A percentile compares a stretch with the other conserved stretches of the same genome.
Evolutionary conservation across 2,113 vertebrate species (phyloP).

Genomic region (Apistogramma diplotaenia): DNA sequence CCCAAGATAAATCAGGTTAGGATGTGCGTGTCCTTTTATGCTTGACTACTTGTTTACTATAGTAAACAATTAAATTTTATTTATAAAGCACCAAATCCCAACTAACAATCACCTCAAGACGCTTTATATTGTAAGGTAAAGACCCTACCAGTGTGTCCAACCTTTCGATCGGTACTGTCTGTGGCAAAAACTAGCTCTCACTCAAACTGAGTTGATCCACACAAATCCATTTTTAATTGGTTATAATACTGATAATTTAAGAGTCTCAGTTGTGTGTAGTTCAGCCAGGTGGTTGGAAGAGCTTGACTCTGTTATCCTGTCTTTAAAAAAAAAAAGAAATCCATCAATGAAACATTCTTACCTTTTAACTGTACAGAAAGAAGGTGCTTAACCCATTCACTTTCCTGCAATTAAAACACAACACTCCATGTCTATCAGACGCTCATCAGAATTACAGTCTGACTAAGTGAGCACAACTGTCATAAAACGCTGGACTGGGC

Average conservation of each 20-base stretch:
- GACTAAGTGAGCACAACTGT: background rate
- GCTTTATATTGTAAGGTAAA: too few species aligned
- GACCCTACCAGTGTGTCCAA: too few species aligned
- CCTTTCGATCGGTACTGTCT: too few species aligned
- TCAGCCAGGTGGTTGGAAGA: background rate
- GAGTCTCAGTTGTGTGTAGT: background rate
- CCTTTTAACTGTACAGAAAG: conserved; percentile 24
- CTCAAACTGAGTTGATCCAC: background rate
- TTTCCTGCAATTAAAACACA: background rate
- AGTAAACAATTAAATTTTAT: too few species aligned
- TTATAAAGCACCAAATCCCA: too few species aligned
- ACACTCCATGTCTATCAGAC: background rate
- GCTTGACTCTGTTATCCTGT: background rate
- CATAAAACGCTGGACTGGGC: background rate
- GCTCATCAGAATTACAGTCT: background rate
- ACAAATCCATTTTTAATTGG: background rate
- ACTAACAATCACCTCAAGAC: too few species aligned
- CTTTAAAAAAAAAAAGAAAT: background rate
- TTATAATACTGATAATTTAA: background rate
- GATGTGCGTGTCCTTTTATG: too few species aligned
- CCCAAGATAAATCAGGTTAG: too few species aligned
- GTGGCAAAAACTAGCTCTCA: background rate
- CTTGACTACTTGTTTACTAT: too few species aligned
- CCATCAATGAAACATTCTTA: conserved; percentile 9
- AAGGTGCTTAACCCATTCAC: background rate